Percentiles rank a stretch among this genome's conserved stretches.
phyloP scores from a whole-genome alignment of 2,113 vertebrate species.

The Leucopsar rothschildi region DNA sequence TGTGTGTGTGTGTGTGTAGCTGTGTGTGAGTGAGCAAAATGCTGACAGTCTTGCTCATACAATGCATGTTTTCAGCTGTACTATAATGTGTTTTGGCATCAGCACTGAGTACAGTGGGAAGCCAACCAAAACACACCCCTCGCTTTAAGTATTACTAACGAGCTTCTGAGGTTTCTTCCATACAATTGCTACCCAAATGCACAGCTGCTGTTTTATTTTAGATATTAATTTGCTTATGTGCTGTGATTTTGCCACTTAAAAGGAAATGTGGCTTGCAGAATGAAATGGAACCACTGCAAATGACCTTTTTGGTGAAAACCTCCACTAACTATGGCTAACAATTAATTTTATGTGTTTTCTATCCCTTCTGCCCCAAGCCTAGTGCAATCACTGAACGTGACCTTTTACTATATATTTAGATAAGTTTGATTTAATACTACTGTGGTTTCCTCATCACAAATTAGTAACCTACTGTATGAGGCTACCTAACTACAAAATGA shows the following conservation, averaged over 20 bases:
- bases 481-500: not conserved
- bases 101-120: not conserved
- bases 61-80: slow-evolving; percentile 14
- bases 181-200: slow-evolving; percentile 35
- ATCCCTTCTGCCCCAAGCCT: not conserved
- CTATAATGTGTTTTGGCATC: slow-evolving; percentile 17
- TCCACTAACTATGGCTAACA: not conserved
- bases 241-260: slow-evolving; percentile 55
- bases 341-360: slow-evolving; percentile 17
- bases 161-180: slow-evolving; percentile 47
- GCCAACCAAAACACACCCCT: slow-evolving; percentile 26
- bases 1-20: not conserved
- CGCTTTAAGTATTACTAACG: not conserved
- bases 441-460: not conserved
- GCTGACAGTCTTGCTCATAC: not conserved
- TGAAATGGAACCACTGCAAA: slow-evolving; percentile 1
- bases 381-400: not conserved
- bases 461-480: not conserved
- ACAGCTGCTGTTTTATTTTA: slow-evolving; percentile 57
- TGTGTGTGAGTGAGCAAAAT: not conserved
- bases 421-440: not conserved
- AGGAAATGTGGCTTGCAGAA: slow-evolving; percentile 16
- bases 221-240: slow-evolving; percentile 44
- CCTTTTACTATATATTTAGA: not conserved
- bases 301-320: slow-evolving; percentile 17